A percentile compares a stretch with the other conserved stretches of the same genome.
phyloP scores from a whole-genome alignment of 2,888 invertebrate genomes.

The Drosophila gaucha region DNA sequence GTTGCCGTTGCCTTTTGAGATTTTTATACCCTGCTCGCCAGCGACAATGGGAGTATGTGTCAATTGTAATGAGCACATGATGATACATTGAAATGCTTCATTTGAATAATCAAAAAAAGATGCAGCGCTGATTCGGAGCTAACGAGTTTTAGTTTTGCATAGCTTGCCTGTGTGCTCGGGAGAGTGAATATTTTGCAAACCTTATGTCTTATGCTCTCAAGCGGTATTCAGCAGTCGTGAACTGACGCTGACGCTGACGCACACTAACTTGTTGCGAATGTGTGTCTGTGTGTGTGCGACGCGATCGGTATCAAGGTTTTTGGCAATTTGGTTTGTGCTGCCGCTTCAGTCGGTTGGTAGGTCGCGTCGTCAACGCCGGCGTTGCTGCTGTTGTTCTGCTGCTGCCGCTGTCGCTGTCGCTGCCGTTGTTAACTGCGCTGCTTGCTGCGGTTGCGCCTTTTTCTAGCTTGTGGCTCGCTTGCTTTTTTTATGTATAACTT shows the following conservation, averaged over 20 bases:
- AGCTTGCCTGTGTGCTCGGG: too few relatives aligned
- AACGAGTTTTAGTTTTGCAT: neutral
- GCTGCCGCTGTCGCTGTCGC: slow-evolving; percentile 38
- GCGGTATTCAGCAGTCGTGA: slow-evolving; percentile 33
- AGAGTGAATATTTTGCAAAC: neutral
- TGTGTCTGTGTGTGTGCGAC: slow-evolving; percentile 52
- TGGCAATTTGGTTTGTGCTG: slow-evolving; percentile 82
- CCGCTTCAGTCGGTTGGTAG: slow-evolving; percentile 81
- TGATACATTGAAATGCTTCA: neutral
- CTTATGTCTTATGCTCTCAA: slow-evolving; percentile 11
- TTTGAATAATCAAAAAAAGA: neutral
- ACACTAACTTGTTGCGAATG: slow-evolving; percentile 19
- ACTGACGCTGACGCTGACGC: neutral
- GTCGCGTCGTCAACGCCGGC: slow-evolving; percentile 73
- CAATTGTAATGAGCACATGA: neutral
- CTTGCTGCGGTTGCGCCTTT: slow-evolving; percentile 73
- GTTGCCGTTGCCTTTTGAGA: slow-evolving; percentile 49
- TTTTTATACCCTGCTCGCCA: slow-evolving; percentile 39
- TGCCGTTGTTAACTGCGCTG: slow-evolving; percentile 55
- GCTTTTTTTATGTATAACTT: slow-evolving; percentile 39
- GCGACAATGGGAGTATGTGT: slow-evolving; percentile 7
- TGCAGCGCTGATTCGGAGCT: neutral
- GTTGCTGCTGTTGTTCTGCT: slow-evolving; percentile 54
- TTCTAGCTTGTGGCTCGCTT: slow-evolving; percentile 64
- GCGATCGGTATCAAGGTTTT: slow-evolving; percentile 84